Percentiles rank a stretch among this genome's conserved stretches.
These are phyloP conservation scores for Panurus biarmicus DNA, from an alignment of 2,113 vertebrate species.

Conservation along the genomic window DNA sequence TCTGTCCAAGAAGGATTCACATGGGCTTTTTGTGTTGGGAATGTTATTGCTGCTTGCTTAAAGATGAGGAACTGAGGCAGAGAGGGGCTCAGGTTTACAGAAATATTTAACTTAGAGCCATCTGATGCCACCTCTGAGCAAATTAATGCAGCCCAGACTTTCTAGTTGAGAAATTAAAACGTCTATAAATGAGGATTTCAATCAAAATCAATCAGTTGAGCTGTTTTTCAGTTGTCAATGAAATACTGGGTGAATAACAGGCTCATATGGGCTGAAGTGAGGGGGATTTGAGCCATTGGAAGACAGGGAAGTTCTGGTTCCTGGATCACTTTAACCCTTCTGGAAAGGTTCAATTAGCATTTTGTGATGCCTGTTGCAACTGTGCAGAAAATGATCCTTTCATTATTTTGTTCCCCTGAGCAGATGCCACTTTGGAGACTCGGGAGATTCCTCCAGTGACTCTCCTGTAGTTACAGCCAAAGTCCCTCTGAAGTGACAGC, in stretches of 20 bases:
- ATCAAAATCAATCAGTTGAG: conserved; percentile 23
- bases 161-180: conserved; percentile 28
- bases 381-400: neutral
- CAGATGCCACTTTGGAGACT: neutral
- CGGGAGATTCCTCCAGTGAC: neutral
- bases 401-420: neutral
- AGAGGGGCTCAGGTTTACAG: neutral
- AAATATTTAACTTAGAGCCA: neutral
- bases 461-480: neutral
- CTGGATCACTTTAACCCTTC: neutral
- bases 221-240: neutral
- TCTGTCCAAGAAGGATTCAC: neutral
- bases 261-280: neutral
- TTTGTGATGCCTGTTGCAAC: neutral
- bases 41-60: neutral
- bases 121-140: neutral
- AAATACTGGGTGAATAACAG: neutral
- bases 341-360: neutral
- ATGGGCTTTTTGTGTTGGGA: neutral
- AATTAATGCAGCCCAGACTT: neutral
- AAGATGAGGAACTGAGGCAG: neutral
- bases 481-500: neutral
- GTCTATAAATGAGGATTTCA: conserved; percentile 29
- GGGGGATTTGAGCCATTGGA: neutral
- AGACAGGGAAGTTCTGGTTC: neutral